phyloP scores from a whole-genome alignment of 2,888 invertebrate genomes.

The Idaea straminata region DNA sequence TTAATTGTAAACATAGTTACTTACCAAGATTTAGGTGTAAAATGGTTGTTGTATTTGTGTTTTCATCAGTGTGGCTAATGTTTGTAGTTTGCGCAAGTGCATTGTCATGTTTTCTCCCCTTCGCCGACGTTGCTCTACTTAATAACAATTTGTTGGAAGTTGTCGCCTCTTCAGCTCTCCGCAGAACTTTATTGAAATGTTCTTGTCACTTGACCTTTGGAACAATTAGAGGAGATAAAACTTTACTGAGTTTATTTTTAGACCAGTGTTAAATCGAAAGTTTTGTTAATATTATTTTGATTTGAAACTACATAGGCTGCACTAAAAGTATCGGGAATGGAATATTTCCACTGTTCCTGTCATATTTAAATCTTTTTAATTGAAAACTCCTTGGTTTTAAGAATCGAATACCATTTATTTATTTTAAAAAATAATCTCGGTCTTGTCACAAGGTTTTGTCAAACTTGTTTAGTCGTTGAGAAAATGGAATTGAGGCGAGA shows the following conservation, averaged over 20 bases:
- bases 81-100: slow-evolving; percentile 41
- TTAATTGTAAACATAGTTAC: background rate
- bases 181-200: background rate
- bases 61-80: slow-evolving; percentile 16
- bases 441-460: too few relatives aligned
- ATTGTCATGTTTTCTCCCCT: slow-evolving; percentile 41
- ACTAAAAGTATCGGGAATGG: too few relatives aligned
- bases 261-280: background rate
- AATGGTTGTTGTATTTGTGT: slow-evolving; percentile 11
- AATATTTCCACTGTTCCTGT: too few relatives aligned
- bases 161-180: slow-evolving; percentile 7
- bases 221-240: background rate
- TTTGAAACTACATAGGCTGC: background rate
- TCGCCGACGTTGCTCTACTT: slow-evolving; percentile 19
- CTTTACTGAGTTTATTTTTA: background rate
- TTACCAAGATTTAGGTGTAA: background rate
- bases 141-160: slow-evolving; percentile 25
- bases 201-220: background rate
- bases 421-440: too few relatives aligned
- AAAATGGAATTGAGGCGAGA: too few relatives aligned
- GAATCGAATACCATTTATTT: too few relatives aligned
- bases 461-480: too few relatives aligned
- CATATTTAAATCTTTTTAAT: too few relatives aligned
- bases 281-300: background rate
- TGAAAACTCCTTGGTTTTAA: too few relatives aligned